Base-by-base conservation (phyloP, 1,140 invertebrate species). In the Bombus haemorrhoidalis region DNA sequence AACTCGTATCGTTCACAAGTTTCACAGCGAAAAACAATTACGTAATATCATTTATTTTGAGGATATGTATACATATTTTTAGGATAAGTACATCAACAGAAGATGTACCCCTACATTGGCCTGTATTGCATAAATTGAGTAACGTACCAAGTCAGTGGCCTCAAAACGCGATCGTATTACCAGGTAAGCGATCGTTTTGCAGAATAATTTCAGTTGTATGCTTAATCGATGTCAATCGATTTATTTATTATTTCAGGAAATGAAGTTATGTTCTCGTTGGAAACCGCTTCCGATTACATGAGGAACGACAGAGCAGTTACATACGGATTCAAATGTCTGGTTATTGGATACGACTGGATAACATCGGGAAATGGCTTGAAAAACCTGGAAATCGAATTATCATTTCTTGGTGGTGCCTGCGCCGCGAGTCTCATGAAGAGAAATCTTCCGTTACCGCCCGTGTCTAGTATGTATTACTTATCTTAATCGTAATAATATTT, bases 211-310 rank as follows among this genome's bases (percentile, higher is more conserved):
- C n/a, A 41, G 25, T 28, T 43, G 1, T 15, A 9, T 15, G 18
- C 32, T 39, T 28, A 28, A 34, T 2, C 5, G 28, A 12, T 53
- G 13, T 79, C 4, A 66, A 47, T 39, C 25, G 53, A 87, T 72
- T 32, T n/a, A 22, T 10, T 47, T 34, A 1, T 69, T 80, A 53
- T 87, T 91, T 86, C 91, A 95, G 99, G 99, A 37, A 98, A 99
- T 94, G 98, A 99, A 95, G 97, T 99, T 0, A 96, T 99, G 88
- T 99, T 99, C 93, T 99, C 98, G 0, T 92, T 99, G 92, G 98
- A 99, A 95, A 99, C 98, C 2, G 98, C 99, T 0, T 98, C 98
- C 0, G 98, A 99, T 95, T 99, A 99, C 95, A 96, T 99, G 84
- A 98, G 98, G 93, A 98, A 99, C 95, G 98, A 99, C 76, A 97